phyloP scores from a whole-genome alignment of 2,797 vertebrate species.

The Myotis myotis region DNA sequence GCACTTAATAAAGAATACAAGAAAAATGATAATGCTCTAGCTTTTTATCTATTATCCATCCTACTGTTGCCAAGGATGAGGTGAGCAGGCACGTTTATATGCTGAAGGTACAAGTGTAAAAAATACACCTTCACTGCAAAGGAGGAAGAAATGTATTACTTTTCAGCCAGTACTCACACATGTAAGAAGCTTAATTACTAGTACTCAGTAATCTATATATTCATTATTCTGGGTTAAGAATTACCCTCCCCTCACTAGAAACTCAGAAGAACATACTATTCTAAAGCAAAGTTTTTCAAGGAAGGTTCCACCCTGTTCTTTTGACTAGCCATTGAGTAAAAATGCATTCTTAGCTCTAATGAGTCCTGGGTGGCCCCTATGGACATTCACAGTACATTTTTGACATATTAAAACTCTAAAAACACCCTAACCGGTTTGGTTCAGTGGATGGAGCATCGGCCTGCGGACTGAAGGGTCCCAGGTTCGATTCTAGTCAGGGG shows the following conservation, averaged over 20 bases:
- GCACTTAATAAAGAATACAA: not conserved
- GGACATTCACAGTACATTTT: not conserved
- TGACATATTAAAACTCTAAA: not conserved
- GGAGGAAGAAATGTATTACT: not conserved
- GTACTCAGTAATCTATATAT: not conserved
- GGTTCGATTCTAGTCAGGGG: no score
- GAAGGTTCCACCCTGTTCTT: not conserved
- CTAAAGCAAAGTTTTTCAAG: not conserved
- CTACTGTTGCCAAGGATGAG: not conserved
- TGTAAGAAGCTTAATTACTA: not conserved
- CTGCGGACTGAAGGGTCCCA: no score
- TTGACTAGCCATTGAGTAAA: not conserved
- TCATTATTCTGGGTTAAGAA: conserved; percentile 4
- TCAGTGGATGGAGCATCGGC: no score
- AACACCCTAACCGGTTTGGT: not conserved
- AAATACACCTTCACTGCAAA: not conserved
- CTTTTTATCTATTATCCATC: not conserved
- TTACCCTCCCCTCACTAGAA: not conserved
- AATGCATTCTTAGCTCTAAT: not conserved
- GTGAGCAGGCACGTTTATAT: not conserved
- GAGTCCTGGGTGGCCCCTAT: not conserved
- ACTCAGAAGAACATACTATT: not conserved
- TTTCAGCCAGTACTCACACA: not conserved
- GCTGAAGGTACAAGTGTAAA: not conserved
- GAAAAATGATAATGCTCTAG: not conserved